Evolutionary conservation across 1,140 invertebrate species (phyloP).

Genomic region (Drosophila funebris): DNA sequence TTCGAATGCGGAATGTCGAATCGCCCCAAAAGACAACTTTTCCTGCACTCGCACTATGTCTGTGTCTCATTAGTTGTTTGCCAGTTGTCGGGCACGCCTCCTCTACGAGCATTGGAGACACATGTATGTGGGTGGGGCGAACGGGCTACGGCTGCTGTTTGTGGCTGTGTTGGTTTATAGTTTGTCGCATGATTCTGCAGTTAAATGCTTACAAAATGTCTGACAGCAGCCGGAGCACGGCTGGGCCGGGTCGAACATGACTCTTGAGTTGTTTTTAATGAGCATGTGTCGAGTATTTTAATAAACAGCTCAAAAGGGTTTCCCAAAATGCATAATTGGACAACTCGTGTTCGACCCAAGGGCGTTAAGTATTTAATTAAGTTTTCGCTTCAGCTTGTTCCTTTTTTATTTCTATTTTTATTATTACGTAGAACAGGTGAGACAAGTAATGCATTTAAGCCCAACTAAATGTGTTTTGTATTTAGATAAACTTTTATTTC

Average conservation of each 20-base stretch:
- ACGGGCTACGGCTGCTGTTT: constrained; percentile 5
- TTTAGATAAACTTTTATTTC: constrained; percentile 62
- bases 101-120: not conserved
- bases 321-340: constrained; percentile 31
- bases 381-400: constrained; percentile 1
- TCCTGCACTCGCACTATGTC: constrained; percentile 1
- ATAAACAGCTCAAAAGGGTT: constrained; percentile 56
- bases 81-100: constrained; percentile 58
- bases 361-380: constrained; percentile 68
- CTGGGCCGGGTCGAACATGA: constrained; percentile 46
- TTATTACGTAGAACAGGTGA: not conserved
- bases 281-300: constrained; percentile 61
- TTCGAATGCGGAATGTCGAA: constrained; percentile 56
- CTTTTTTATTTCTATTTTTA: not conserved
- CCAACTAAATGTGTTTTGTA: constrained; percentile 64
- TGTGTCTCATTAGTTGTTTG: constrained; percentile 68
- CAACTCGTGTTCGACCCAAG: constrained; percentile 13
- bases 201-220: constrained; percentile 78
- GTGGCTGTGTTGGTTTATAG: constrained; percentile 71
- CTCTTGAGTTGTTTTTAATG: constrained; percentile 80
- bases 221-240: constrained; percentile 25
- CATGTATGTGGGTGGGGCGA: constrained; percentile 1
- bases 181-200: constrained; percentile 81
- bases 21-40: constrained; percentile 48
- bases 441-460: constrained; percentile 53